Percentiles rank a stretch among this genome's conserved stretches.
Evolutionary conservation across 1,140 invertebrate genomes (phyloP).

Genomic region (Trichonephila clavipes): DNA sequence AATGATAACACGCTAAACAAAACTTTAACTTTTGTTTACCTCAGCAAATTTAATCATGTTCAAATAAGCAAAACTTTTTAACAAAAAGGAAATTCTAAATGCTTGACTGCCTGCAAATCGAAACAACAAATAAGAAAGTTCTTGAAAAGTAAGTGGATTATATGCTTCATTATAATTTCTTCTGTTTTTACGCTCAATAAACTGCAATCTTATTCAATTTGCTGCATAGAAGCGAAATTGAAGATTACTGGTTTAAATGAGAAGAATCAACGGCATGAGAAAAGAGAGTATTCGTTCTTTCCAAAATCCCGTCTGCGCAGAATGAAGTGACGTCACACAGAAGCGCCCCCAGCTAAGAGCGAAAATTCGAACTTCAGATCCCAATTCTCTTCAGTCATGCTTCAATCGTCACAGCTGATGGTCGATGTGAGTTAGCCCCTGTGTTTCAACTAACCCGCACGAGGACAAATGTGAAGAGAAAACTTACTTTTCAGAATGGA

Average conservation of each 20-base stretch:
- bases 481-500: background rate
- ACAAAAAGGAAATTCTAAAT: too few relatives aligned
- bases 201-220: constrained; percentile 5
- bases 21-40: too few relatives aligned
- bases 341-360: constrained; percentile 48
- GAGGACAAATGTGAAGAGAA: background rate
- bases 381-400: constrained; percentile 40
- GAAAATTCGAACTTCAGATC: constrained; percentile 65
- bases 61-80: too few relatives aligned
- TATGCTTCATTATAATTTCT: background rate
- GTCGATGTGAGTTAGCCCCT: background rate
- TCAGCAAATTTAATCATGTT: too few relatives aligned
- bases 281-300: background rate
- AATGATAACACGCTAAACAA: too few relatives aligned
- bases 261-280: background rate
- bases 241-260: constrained; percentile 16
- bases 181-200: background rate
- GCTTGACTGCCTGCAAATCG: background rate
- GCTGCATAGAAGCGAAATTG: background rate
- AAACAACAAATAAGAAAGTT: background rate
- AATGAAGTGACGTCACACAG: constrained; percentile 22
- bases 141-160: background rate
- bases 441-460: constrained; percentile 17
- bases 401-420: constrained; percentile 34
- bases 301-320: constrained; percentile 31